These are phyloP conservation scores for Fragum whitleyi DNA, from an alignment of 2,888 invertebrate genomes.

Conservation along the genomic window DNA sequence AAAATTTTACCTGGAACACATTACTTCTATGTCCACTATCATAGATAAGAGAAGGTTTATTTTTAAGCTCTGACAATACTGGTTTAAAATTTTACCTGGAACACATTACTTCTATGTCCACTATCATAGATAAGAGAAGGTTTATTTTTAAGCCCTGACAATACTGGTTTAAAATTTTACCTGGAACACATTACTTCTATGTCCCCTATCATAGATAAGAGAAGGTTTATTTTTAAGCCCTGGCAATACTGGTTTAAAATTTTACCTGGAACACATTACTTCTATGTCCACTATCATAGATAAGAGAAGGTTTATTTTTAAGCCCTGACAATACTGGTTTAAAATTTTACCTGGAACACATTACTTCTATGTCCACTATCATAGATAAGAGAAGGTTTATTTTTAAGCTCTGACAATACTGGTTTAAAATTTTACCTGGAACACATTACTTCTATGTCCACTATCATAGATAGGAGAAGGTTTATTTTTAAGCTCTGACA, in stretches of 20 bases:
- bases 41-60: conserved; percentile 89
- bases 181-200: too few species aligned
- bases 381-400: conserved; percentile 89
- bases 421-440: conserved; percentile 87
- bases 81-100: too few species aligned
- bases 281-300: too few species aligned
- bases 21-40: conserved; percentile 94
- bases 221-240: too few species aligned
- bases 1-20: conserved; percentile 94
- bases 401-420: conserved; percentile 85
- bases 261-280: too few species aligned
- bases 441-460: conserved; percentile 95
- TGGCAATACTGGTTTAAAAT: neutral
- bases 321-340: too few species aligned
- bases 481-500: conserved; percentile 87
- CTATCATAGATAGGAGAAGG: conserved; percentile 90
- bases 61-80: too few species aligned
- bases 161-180: too few species aligned
- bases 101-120: conserved; percentile 95
- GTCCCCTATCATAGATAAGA: too few species aligned
- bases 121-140: conserved; percentile 90
- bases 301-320: too few species aligned
- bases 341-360: conserved; percentile 90
- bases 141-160: conserved; percentile 91
- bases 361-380: conserved; percentile 94